Base-by-base conservation (phyloP, 1,140 invertebrate species). In the Potamilus streckersoni region DNA sequence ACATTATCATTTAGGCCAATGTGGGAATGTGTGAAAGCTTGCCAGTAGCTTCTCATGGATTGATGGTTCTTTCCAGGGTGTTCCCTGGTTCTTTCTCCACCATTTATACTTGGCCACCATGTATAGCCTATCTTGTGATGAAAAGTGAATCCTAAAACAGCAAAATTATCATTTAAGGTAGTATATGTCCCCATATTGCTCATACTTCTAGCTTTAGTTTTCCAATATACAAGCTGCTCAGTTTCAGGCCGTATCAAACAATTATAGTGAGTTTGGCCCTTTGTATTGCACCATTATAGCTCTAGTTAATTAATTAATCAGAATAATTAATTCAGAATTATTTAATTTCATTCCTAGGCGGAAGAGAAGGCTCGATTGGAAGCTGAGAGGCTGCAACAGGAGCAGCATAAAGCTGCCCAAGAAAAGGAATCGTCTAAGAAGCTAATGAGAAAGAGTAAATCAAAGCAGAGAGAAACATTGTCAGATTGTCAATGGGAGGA, bases 321-420 rank as follows among this genome's bases (percentile, higher is more conserved):
- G 64, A 23, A 23, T 31, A 69, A 23, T 17, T 16, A 57, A 57
- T 11, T 56, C n/a, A 20, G n/a, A 56, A 57, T 69, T 19, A 31
- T 56, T 55, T 55, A 57, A 5, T 55, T 19, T 19, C 16, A 56
- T 69, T 31, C 15, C 19, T 55, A 86, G 85, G 80, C 81, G 63
- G 84, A 87, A 65, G 85, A 85, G 68, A 84, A 82, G 60, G 81
- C 81, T 20, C 69, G 77, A 69, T 67, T 79, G 65, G 83, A 83
- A 63, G 83, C 75, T 16, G 81, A 83, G 71, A 76, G 66, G 62
- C 58, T 79, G 56, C 56, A 58, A 59, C 64, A 72, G 57, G 73
- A 79, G 60, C 71, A 78, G 16, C 70, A 79, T 58, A 68, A 72
- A 68, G 58, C 71, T n/a, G 77, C 71, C 55, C 71, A 58, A 58